Conservation (phyloP, 2,888 invertebrate species). For the Caenorhabditis afra region DNA sequence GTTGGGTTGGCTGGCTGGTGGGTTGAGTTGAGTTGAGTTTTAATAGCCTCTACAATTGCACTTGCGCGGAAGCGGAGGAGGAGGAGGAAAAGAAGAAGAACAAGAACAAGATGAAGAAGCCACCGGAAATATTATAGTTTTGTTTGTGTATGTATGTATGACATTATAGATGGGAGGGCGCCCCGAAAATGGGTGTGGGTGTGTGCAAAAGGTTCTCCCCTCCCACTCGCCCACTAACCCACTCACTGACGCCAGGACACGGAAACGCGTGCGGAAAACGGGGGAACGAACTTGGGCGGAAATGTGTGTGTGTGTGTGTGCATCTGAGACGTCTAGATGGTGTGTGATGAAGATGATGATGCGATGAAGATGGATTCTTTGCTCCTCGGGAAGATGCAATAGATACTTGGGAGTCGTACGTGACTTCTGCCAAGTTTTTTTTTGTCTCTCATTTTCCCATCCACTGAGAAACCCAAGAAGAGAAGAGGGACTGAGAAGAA, state of each 20-base stretch:
- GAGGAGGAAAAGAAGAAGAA: background rate
- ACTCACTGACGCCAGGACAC: slow-evolving; percentile 1
- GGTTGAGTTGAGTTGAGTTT: too few relatives aligned
- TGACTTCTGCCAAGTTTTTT: slow-evolving; percentile 23
- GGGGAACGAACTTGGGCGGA: too few relatives aligned
- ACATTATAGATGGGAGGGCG: slow-evolving; percentile 37
- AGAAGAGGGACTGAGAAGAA: too few relatives aligned
- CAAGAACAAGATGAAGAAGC: slow-evolving; percentile 4
- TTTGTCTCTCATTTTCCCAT: too few relatives aligned
- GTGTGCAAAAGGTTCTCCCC: slow-evolving; percentile 24
- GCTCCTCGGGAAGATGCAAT: background rate
- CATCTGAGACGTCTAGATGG: too few relatives aligned
- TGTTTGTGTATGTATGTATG: slow-evolving; percentile 55
- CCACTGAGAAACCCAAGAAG: too few relatives aligned
- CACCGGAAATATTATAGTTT: slow-evolving; percentile 55
- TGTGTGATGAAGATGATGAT: too few relatives aligned
- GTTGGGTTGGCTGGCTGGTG: too few relatives aligned
- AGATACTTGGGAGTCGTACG: slow-evolving; percentile 1
- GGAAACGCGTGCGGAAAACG: too few relatives aligned
- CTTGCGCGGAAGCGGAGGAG: slow-evolving; percentile 1
- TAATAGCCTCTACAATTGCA: too few relatives aligned
- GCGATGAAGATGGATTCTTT: too few relatives aligned
- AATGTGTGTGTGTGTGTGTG: too few relatives aligned
- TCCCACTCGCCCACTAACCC: slow-evolving; percentile 9
- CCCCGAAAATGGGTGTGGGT: slow-evolving; percentile 12